Evolutionary conservation across 37 sponge, comb jelly and placozoan genomes (phyloP).

Genomic region (Oopsacas minuta): DNA sequence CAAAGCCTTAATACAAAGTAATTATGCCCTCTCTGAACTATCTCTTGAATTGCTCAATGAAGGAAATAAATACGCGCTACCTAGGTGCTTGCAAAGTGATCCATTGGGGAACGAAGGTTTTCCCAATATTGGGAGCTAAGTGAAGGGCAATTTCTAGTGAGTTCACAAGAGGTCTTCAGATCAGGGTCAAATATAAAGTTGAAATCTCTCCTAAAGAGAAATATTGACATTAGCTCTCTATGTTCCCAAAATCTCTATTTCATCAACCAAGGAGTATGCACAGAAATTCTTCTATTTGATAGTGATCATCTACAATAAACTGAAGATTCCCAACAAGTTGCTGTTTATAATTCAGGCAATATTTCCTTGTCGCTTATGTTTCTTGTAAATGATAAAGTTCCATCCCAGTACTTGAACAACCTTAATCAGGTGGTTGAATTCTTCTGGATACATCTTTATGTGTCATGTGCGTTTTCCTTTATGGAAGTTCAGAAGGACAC

Average conservation of each 20-base stretch:
- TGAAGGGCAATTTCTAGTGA: neutral
- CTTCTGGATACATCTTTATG: neutral
- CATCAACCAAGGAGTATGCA: neutral
- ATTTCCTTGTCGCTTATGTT: neutral
- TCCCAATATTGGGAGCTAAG: neutral
- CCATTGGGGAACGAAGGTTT: slow-evolving; percentile 9
- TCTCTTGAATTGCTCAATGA: neutral
- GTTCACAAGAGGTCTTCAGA: neutral
- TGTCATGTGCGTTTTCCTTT: neutral
- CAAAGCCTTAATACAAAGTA: neutral
- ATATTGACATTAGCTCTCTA: neutral
- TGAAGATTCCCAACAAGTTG: neutral
- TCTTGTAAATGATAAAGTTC: neutral
- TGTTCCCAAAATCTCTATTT: neutral
- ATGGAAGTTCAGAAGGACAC: neutral
- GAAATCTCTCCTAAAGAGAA: slow-evolving; percentile 16
- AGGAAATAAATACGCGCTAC: neutral
- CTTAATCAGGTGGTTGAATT: neutral
- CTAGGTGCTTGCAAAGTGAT: neutral
- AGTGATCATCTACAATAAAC: neutral
- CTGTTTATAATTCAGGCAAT: neutral
- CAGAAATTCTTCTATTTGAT: neutral
- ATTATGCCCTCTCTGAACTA: neutral
- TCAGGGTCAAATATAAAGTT: neutral
- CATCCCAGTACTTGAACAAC: neutral